Conservation (phyloP, 2,888 invertebrate species). For the Euproctis similis region DNA sequence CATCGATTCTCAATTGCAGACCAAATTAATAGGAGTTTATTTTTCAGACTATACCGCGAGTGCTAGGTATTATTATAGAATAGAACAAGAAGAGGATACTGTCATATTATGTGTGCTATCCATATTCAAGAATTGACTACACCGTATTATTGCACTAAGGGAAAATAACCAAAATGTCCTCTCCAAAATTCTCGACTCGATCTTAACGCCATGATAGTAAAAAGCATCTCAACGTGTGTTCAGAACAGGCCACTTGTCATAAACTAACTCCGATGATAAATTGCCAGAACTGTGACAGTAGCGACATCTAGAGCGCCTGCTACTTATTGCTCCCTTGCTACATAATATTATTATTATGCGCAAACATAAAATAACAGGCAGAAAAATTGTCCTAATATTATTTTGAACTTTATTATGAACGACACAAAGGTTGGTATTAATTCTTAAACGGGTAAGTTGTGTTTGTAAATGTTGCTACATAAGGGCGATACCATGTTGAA, state of each 20-base stretch:
- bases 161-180: constrained; percentile 1
- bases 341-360: too few species aligned
- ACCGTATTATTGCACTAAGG: too few species aligned
- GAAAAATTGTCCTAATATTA: too few species aligned
- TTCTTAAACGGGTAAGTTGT: not conserved
- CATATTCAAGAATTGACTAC: too few species aligned
- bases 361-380: too few species aligned
- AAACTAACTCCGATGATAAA: constrained; percentile 65
- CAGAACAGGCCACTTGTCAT: constrained; percentile 68
- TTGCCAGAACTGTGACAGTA: constrained; percentile 35
- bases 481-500: constrained; percentile 44
- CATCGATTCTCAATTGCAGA: too few species aligned
- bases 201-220: constrained; percentile 41
- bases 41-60: too few species aligned
- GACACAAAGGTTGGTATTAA: constrained; percentile 5
- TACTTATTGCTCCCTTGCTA: constrained; percentile 67
- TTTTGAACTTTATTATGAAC: constrained; percentile 6
- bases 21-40: too few species aligned
- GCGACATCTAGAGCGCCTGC: constrained; percentile 60
- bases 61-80: too few species aligned
- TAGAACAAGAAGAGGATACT: too few species aligned
- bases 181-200: constrained; percentile 8
- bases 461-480: constrained; percentile 22
- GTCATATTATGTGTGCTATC: too few species aligned
- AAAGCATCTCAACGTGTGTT: constrained; percentile 56